A percentile compares a stretch with the other conserved stretches of the same genome.
phyloP scores from a whole-genome alignment of 2,113 vertebrate genomes.

The Arenaria interpres region DNA sequence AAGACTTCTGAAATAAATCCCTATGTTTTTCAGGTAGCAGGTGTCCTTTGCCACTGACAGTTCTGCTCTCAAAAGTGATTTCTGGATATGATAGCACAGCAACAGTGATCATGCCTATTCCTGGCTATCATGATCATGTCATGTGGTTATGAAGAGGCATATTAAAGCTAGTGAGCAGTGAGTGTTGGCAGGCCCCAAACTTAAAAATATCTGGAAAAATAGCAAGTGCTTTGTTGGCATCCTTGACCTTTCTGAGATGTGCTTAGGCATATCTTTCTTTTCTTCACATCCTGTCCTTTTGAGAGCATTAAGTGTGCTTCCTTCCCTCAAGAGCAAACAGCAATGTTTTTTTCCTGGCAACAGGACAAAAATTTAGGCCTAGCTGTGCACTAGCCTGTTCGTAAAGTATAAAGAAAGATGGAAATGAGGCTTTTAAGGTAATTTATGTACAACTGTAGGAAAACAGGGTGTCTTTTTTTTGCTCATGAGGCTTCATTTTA shows the following conservation, averaged over 20 bases:
- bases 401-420: not conserved
- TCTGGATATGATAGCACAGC: not conserved
- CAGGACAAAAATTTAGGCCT: not conserved
- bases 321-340: not conserved
- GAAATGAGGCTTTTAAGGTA: not conserved
- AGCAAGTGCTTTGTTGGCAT: not conserved
- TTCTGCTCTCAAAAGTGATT: not conserved
- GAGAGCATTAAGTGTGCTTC: not conserved
- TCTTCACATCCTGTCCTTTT: not conserved
- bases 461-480: not conserved
- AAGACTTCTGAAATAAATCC: not conserved
- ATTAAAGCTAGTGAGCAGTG: not conserved
- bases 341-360: not conserved
- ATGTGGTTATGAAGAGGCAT: not conserved
- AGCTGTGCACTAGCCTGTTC: not conserved
- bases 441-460: not conserved
- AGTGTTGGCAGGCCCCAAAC: not conserved
- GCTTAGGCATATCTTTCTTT: not conserved
- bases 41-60: not conserved
- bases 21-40: not conserved
- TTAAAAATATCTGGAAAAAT: not conserved
- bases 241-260: not conserved
- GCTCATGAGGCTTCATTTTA: not conserved
- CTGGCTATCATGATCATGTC: not conserved
- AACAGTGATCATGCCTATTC: not conserved